Conservation (phyloP, 2,888 invertebrate species). For the Stenichneumon culpator region DNA sequence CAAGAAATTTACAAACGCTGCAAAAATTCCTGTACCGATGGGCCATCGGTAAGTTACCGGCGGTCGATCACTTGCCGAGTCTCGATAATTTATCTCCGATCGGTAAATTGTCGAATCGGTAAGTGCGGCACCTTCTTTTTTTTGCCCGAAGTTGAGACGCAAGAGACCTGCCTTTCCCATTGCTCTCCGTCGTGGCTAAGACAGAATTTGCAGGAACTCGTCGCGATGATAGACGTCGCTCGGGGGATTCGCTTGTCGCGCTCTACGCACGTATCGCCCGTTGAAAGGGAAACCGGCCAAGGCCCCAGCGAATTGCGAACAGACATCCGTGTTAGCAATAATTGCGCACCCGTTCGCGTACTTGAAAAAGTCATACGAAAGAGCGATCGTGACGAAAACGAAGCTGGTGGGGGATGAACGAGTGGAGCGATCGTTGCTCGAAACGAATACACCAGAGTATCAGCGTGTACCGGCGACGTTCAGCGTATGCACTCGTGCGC, state of each 20-base stretch:
- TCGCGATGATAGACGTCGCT: background rate
- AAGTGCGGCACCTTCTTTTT: background rate
- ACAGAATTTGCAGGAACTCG: slow-evolving; percentile 3
- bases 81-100: slow-evolving; percentile 21
- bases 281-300: slow-evolving; percentile 84
- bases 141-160: slow-evolving; percentile 9
- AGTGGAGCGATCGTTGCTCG: slow-evolving; percentile 31
- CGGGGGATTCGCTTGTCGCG: slow-evolving; percentile 34
- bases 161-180: background rate
- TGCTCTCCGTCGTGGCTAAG: slow-evolving; percentile 8
- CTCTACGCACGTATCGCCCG: slow-evolving; percentile 49
- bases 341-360: slow-evolving; percentile 80
- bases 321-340: slow-evolving; percentile 84
- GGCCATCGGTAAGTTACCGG: background rate
- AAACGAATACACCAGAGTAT: slow-evolving; percentile 37
- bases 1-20: slow-evolving; percentile 68
- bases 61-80: background rate
- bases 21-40: slow-evolving; percentile 73
- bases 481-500: slow-evolving; percentile 6
- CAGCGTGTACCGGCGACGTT: background rate
- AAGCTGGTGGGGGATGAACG: slow-evolving; percentile 50
- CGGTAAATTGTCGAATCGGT: background rate
- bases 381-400: slow-evolving; percentile 60
- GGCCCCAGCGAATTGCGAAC: slow-evolving; percentile 82
- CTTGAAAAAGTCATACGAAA: slow-evolving; percentile 68